These are phyloP conservation scores for Steromphala cineraria DNA, from an alignment of 2,888 invertebrate genomes.

Conservation along the genomic window DNA sequence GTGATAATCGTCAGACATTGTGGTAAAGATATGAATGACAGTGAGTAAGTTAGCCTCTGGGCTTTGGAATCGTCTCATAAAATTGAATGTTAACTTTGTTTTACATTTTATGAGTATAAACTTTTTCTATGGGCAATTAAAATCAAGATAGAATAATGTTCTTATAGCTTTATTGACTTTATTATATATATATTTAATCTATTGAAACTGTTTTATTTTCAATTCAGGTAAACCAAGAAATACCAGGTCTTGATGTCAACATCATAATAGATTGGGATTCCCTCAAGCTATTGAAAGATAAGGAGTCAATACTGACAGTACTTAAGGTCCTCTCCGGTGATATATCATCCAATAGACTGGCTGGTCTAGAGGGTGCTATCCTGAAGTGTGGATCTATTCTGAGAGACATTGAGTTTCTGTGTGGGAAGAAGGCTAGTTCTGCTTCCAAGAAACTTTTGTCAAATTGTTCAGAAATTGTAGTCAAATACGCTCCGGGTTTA, in stretches of 20 bases:
- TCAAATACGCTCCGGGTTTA: slow-evolving; percentile 23
- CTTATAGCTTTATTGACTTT: background rate
- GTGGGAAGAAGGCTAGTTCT: slow-evolving; percentile 13
- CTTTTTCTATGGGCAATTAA: no score
- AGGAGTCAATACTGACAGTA: background rate
- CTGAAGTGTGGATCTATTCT: slow-evolving; percentile 6
- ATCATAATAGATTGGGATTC: slow-evolving; percentile 33
- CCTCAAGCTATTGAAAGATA: slow-evolving; percentile 15
- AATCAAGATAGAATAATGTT: no score
- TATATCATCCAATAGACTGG: slow-evolving; percentile 1
- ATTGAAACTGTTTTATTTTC: background rate
- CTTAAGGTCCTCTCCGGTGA: slow-evolving; percentile 22
- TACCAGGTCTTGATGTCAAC: slow-evolving; percentile 22
- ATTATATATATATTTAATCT: background rate
- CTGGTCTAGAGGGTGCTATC: slow-evolving; percentile 18
- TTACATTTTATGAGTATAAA: no score
- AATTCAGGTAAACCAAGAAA: slow-evolving; percentile 7
- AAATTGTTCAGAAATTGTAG: slow-evolving; percentile 4
- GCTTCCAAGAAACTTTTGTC: background rate
- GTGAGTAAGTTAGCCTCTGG: no score
- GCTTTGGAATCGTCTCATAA: no score
- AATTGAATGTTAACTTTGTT: no score
- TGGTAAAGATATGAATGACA: no score
- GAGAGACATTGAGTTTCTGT: slow-evolving; percentile 18
- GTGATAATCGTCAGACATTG: no score